Conservation (phyloP, 2,797 vertebrate species). For the Tenualosa ilisha region DNA sequence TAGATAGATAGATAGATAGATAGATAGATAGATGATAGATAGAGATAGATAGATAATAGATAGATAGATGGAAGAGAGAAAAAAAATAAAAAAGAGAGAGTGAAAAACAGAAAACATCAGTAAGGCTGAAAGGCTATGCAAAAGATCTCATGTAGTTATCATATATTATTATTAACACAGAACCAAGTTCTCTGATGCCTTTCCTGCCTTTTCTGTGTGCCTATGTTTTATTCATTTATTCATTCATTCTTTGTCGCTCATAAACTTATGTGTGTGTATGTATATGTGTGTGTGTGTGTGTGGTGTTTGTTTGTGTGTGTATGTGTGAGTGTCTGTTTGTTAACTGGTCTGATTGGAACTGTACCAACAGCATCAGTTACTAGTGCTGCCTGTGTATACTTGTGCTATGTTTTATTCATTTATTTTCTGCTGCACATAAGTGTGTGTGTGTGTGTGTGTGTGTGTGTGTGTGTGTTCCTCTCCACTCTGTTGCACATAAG, state of each 20-base stretch:
- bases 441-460: neutral
- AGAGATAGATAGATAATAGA: too few species aligned
- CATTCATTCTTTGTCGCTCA: neutral
- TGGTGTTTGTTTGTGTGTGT: neutral
- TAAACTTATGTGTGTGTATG: neutral
- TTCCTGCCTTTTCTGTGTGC: neutral
- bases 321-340: neutral
- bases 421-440: neutral
- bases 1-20: too few species aligned
- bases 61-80: too few species aligned
- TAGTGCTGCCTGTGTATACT: too few species aligned
- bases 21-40: too few species aligned
- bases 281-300: neutral
- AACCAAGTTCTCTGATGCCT: neutral
- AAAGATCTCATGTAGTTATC: neutral
- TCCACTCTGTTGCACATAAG: neutral
- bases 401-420: too few species aligned
- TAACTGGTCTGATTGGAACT: too few species aligned
- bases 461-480: neutral
- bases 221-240: neutral
- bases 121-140: neutral
- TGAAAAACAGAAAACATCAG: neutral
- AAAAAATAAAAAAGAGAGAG: neutral
- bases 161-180: neutral
- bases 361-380: too few species aligned